Conservation (phyloP, 2,888 invertebrate species). For the Nomada lathburiana region DNA sequence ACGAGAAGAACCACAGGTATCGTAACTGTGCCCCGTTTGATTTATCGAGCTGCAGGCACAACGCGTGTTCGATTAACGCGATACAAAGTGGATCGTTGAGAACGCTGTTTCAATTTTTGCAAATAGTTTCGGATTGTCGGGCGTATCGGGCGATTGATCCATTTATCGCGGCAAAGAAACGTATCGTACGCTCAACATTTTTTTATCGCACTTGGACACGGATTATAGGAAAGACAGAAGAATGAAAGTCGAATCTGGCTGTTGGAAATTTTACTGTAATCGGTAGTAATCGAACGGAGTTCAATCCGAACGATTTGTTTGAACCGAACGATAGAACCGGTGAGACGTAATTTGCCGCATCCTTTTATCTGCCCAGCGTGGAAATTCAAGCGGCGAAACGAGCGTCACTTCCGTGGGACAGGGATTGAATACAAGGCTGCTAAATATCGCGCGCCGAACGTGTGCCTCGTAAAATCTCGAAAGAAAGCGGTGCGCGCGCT, state of each 20-base stretch:
- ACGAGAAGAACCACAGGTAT: slow-evolving; percentile 6
- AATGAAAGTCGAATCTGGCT: too few species aligned
- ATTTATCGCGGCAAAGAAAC: too few species aligned
- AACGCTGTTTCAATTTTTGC: not conserved
- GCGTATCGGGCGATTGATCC: too few species aligned
- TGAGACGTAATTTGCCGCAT: slow-evolving; percentile 20
- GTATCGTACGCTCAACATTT: too few species aligned
- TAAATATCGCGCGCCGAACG: slow-evolving; percentile 48
- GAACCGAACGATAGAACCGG: not conserved
- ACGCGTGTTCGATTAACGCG: not conserved
- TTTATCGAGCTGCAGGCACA: not conserved
- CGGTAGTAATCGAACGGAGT: not conserved
- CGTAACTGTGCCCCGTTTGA: not conserved
- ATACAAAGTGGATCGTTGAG: not conserved
- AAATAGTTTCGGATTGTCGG: too few species aligned
- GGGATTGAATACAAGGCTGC: slow-evolving; percentile 3
- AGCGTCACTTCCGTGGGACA: slow-evolving; percentile 55
- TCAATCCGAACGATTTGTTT: too few species aligned
- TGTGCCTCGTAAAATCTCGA: slow-evolving; percentile 54
- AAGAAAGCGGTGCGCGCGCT: slow-evolving; percentile 35
- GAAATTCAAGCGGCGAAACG: not conserved
- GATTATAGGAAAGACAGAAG: too few species aligned
- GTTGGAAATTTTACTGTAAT: not conserved
- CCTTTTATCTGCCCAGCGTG: slow-evolving; percentile 7
- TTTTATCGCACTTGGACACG: too few species aligned